Evolutionary conservation across 2,797 vertebrate genomes (phyloP).

Genomic region (Bovichtus diacanthus): DNA sequence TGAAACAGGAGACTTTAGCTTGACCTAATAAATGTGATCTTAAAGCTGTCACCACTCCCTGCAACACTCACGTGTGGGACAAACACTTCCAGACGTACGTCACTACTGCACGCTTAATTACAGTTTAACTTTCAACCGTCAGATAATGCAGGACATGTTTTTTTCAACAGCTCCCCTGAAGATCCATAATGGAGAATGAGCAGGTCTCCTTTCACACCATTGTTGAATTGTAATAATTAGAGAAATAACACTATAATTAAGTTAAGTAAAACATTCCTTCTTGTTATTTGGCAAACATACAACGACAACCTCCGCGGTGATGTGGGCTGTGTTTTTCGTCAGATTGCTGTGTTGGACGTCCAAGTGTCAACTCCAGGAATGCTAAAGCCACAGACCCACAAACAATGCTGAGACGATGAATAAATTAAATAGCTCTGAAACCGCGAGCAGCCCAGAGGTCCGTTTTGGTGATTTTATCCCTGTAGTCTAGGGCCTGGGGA

Average conservation of each 20-base stretch:
- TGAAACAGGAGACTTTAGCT: background rate
- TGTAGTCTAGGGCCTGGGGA: slow-evolving; percentile 52
- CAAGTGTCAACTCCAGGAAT: slow-evolving; percentile 72
- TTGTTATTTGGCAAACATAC: slow-evolving; percentile 46
- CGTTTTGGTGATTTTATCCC: slow-evolving; percentile 60
- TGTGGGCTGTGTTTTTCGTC: slow-evolving; percentile 64
- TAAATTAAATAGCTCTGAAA: slow-evolving; percentile 67
- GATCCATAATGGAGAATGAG: background rate
- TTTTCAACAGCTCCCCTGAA: slow-evolving; percentile 25
- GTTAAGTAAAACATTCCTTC: slow-evolving; percentile 53
- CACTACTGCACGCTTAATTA: background rate
- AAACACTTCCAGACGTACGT: background rate
- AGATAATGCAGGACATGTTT: background rate
- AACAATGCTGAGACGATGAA: slow-evolving; percentile 72
- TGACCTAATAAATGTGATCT: background rate
- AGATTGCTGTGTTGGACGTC: slow-evolving; percentile 59
- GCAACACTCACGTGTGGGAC: too few relatives aligned
- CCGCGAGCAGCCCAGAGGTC: slow-evolving; percentile 60
- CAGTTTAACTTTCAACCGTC: background rate
- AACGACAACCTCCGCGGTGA: slow-evolving; percentile 35
- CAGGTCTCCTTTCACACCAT: background rate
- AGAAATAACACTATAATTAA: slow-evolving; percentile 51
- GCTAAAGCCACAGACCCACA: slow-evolving; percentile 63
- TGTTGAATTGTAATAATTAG: slow-evolving; percentile 38
- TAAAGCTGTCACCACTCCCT: background rate